Evolutionary conservation across 2,113 vertebrate genomes (phyloP), one percentile per base, ranked within the genome.

Genomic region (Oreochromis spilurus): DNA sequence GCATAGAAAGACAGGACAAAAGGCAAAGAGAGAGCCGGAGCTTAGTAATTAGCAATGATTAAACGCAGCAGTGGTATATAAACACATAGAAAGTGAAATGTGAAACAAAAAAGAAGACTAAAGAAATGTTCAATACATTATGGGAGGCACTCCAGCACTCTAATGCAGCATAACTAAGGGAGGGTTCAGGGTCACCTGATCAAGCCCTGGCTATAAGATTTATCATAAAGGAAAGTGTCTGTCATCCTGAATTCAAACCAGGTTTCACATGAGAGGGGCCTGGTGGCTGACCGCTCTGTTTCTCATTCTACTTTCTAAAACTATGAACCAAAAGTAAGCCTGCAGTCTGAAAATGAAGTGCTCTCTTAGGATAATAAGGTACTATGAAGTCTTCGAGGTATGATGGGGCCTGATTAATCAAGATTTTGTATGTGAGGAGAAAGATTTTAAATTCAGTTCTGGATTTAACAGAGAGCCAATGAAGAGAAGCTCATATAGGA

Each of bases 41-140:
- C 14, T 75, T 75, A 48, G 24, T 48, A 75, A 48, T 75, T 7
- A 29, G 2, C 24, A 2, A 17, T 45, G 21, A 72, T 45, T 26
- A 72, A 45, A 45, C 0, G 0, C 8, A 45, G 67, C 40, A 4
- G 67, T 26, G 21, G 0, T 26, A 13, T 72, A 1, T 72, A 26
- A 72, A 45, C 38, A 26, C 65, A 26, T 10, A 72, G 38, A 4
- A 16, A 67, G 62, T 67, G 11, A 67, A 40, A 65, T 65, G 19
- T n/a, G 60, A 65, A 65, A 38, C 34, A 21, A 67, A 72, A 14
- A 40, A 26, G 21, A 26, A 45, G 38, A 24, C 38, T 24, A 43
- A 70, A 43, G 65, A 70, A 70, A 72, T 72, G 5, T 24, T 70
- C 38, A 45, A 10, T 10, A 16, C 40, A 72, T 45, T 45, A 17